phyloP scores from a whole-genome alignment of 1,140 invertebrate genomes.

The Ostrea edulis region DNA sequence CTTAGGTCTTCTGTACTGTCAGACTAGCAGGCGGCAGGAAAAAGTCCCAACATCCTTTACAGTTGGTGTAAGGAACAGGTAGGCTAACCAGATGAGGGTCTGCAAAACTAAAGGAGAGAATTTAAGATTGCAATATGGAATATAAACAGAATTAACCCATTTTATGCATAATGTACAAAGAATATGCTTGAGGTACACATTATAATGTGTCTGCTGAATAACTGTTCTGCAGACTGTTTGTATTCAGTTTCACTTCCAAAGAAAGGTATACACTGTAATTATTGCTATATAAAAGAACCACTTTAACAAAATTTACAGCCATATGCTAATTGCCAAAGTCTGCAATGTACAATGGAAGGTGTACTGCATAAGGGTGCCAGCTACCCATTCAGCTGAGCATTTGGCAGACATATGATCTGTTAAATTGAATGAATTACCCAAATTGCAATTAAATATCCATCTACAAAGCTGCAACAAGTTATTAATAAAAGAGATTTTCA shows the following conservation, averaged over 20 bases:
- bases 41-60: neutral
- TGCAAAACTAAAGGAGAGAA: neutral
- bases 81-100: neutral
- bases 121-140: no score
- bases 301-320: constrained; percentile 5
- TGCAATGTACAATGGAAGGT: constrained; percentile 6
- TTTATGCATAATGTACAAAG: neutral
- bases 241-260: constrained; percentile 9
- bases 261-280: constrained; percentile 16
- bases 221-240: neutral
- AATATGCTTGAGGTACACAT: neutral
- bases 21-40: neutral
- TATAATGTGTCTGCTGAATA: neutral
- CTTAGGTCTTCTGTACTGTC: neutral
- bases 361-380: constrained; percentile 12
- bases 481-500: constrained; percentile 9
- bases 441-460: constrained; percentile 35
- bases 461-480: constrained; percentile 20
- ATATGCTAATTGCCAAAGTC: constrained; percentile 13
- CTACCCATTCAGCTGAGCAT: neutral
- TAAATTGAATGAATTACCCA: constrained; percentile 11
- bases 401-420: constrained; percentile 23
- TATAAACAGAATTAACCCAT: neutral
- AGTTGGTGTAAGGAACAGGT: neutral
- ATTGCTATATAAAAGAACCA: neutral